Evolutionary conservation across 2,113 vertebrate species (phyloP).

Genomic region (Trogon melanurus): DNA sequence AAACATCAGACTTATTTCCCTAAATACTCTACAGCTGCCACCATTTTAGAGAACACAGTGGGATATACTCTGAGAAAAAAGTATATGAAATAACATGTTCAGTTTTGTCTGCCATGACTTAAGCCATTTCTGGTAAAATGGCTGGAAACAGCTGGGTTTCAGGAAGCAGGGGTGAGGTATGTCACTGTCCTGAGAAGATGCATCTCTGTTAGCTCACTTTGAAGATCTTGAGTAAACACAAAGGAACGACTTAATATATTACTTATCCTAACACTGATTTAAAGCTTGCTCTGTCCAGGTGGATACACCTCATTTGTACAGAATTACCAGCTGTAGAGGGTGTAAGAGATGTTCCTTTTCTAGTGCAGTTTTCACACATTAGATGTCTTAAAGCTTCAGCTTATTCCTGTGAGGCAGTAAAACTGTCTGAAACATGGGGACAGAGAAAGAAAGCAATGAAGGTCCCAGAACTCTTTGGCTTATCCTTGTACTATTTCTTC

Average conservation of each 20-base stretch:
- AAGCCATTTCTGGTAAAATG: background rate
- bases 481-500: background rate
- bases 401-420: background rate
- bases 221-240: background rate
- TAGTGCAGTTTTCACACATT: rapidly evolving
- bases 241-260: background rate
- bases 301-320: background rate
- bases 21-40: background rate
- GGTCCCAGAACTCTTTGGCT: background rate
- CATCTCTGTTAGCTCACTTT: background rate
- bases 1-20: background rate
- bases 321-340: background rate
- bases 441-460: background rate
- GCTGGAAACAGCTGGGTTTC: background rate
- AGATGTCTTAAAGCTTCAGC: background rate
- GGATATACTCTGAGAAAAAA: background rate
- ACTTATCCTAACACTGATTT: background rate
- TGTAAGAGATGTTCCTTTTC: background rate
- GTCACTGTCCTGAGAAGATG: background rate
- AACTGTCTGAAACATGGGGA: background rate
- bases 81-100: background rate
- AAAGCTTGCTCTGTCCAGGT: background rate
- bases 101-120: background rate
- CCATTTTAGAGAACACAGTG: background rate
- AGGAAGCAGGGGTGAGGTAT: too few relatives aligned